A percentile compares a stretch with the other conserved stretches of the same genome.
These are phyloP conservation scores for Pardalotus punctatus DNA, from an alignment of 2,113 vertebrate species.

Conservation along the genomic window DNA sequence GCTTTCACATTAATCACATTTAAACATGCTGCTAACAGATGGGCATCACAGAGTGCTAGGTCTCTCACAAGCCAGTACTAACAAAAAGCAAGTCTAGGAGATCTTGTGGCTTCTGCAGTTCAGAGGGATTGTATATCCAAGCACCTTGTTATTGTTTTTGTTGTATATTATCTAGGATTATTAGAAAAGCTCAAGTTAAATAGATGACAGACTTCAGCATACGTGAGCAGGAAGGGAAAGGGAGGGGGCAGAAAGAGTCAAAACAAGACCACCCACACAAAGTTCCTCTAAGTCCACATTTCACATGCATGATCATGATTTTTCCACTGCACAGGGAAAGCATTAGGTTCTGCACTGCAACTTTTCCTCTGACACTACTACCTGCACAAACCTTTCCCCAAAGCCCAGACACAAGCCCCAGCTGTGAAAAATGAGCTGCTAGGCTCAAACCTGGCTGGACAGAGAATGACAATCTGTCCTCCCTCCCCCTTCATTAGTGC, in stretches of 20 bases:
- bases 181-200: constrained; percentile 39
- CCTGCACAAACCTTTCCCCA: not conserved
- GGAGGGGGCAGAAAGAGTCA: not conserved
- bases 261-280: constrained; percentile 49
- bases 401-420: not conserved
- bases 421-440: not conserved
- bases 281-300: not conserved
- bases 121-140: not conserved
- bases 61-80: constrained; percentile 26
- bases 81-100: constrained; percentile 29
- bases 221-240: not conserved
- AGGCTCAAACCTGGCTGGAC: not conserved
- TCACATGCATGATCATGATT: not conserved
- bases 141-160: constrained; percentile 11
- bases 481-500: constrained; percentile 12
- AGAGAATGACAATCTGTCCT: constrained; percentile 2
- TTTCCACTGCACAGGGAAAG: not conserved
- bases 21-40: constrained; percentile 57
- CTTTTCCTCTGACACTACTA: not conserved
- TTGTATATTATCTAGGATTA: not conserved
- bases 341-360: not conserved
- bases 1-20: constrained; percentile 57
- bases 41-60: not conserved
- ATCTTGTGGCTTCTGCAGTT: constrained; percentile 8
- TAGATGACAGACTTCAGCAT: constrained; percentile 14